Evolutionary conservation across 2,797 vertebrate genomes (phyloP).

Genomic region (Alcedo atthis): DNA sequence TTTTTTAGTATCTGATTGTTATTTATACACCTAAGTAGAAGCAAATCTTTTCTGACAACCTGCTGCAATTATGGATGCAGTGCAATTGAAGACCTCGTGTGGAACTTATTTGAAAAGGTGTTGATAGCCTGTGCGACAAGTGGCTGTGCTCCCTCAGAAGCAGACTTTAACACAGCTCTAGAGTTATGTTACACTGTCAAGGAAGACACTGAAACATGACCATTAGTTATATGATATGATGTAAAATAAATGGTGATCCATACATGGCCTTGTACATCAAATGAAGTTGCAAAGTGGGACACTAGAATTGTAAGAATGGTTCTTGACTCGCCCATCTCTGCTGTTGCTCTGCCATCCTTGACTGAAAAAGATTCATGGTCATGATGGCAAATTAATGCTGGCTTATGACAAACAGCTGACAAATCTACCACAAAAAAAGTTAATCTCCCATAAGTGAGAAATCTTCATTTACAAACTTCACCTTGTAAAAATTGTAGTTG

Average conservation of each 20-base stretch:
- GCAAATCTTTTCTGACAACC: conserved; percentile 21
- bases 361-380: not conserved
- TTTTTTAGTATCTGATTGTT: not conserved
- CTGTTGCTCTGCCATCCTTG: not conserved
- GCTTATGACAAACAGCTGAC: conserved; percentile 40
- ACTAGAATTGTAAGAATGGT: not conserved
- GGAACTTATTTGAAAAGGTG: conserved; percentile 1
- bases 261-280: not conserved
- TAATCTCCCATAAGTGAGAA: not conserved
- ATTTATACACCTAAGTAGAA: not conserved
- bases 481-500: conserved; percentile 8
- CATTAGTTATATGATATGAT: not conserved
- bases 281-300: not conserved
- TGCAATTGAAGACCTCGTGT: not conserved
- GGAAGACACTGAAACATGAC: not conserved
- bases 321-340: not conserved
- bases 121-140: not conserved
- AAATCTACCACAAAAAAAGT: not conserved
- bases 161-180: not conserved
- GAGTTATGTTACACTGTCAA: not conserved
- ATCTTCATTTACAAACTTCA: not conserved
- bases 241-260: not conserved
- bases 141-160: not conserved
- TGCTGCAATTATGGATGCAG: not conserved
- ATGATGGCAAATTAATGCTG: conserved; percentile 52